phyloP scores from a whole-genome alignment of 2,797 vertebrate genomes.

The Zenarchopterus dispar region DNA sequence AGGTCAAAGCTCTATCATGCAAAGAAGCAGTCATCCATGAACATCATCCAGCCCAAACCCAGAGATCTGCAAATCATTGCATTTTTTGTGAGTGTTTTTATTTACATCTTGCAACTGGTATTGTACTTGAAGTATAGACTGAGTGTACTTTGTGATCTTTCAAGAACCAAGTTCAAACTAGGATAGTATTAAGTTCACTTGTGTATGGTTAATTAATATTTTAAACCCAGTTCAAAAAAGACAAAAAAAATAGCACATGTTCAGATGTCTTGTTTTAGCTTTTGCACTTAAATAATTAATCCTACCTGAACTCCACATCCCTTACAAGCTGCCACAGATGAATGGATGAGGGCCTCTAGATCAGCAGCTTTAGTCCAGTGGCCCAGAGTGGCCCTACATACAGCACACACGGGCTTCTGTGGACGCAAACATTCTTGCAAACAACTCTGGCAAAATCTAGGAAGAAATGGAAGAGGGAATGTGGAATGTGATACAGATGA shows the following conservation, averaged over 20 bases:
- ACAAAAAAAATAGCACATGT: neutral
- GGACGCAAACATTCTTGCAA: constrained; percentile 95
- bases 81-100: too few species aligned
- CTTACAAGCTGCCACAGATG: constrained; percentile 89
- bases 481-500: neutral
- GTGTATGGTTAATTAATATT: neutral
- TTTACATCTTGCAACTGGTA: too few species aligned
- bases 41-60: too few species aligned
- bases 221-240: neutral
- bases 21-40: too few species aligned
- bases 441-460: constrained; percentile 93
- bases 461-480: constrained; percentile 21
- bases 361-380: constrained; percentile 86
- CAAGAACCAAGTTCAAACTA: neutral
- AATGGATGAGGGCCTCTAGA: constrained; percentile 89
- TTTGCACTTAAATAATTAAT: neutral
- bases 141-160: neutral
- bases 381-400: constrained; percentile 88
- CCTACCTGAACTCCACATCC: constrained; percentile 91
- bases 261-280: neutral
- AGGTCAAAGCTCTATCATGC: too few species aligned
- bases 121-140: too few species aligned
- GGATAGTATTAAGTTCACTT: neutral
- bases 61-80: too few species aligned
- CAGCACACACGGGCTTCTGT: constrained; percentile 93